Evolutionary conservation across 2,797 vertebrate species (phyloP), one percentile per base, ranked within the genome.

Genomic region (Coluber constrictor): DNA sequence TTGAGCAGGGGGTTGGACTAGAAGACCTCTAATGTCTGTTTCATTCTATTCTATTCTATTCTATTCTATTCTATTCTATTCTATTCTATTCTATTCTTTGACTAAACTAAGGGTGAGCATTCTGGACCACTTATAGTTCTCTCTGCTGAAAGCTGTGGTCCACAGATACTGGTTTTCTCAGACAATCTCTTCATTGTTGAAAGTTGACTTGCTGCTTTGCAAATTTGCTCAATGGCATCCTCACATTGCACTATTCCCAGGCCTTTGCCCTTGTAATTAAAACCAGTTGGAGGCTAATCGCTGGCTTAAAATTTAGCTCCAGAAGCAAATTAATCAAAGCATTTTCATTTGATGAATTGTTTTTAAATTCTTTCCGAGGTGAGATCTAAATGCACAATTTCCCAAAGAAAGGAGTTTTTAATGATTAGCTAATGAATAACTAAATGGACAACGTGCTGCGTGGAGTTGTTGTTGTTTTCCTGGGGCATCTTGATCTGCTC

Each of bases 401-500:
- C 0, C 55, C 93, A 51, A 89, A 95, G 92, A 93, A 89, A 89
- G 18, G 16, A 89, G 37, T 18, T 18, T 51, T 83, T 47, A 83
- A 66, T 92, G 29, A 87, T 93, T 27, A 86, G 20, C 90, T 93
- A 79, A 95, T 95, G 91, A 32, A 93, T 20, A 5, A 11, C 3
- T 56, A n/a, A 91, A 6, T 91, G 87, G 47, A 70, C 93, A 51
- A 93, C 92, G 93, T 94, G 95, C 93, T 90, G 94, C 92, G 27
- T 0, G 7, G 20, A 57, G 87, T 93, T 94, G 86, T 66, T 54
- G 18, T 43, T 54, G 12, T 43, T 63, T 66, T 1, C 60, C 86
- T 92, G 94, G 90, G 15, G n/a, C 92, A 88, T 95, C 95, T 37
- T 95, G 94, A 95, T 95, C 92, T 95, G 94, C 92, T 95, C 91